These are phyloP conservation scores for Clupea harengus DNA, from an alignment of 2,113 vertebrate genomes.

Conservation along the genomic window DNA sequence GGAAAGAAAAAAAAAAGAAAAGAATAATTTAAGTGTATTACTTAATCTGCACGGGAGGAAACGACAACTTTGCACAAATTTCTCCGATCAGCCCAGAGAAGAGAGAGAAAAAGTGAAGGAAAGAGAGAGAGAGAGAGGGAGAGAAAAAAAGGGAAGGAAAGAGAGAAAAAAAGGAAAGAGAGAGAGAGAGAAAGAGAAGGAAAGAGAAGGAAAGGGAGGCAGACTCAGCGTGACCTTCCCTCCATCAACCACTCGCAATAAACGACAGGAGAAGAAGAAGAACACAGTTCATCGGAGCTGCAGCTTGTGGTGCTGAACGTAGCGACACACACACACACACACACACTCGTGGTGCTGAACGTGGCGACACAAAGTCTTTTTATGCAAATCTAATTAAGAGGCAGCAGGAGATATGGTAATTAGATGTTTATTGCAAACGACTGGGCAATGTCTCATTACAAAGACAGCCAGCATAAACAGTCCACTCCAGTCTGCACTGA, in stretches of 20 bases:
- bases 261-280: conserved; percentile 29
- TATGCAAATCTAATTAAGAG: conserved; percentile 67
- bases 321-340: conserved; percentile 20
- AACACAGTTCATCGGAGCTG: conserved; percentile 7
- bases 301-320: background rate
- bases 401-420: conserved; percentile 61
- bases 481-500: conserved; percentile 43
- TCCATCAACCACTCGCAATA: conserved; percentile 30
- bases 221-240: background rate
- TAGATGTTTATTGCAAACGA: conserved; percentile 63
- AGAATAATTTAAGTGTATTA: conserved; percentile 69
- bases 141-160: background rate
- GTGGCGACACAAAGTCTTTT: conserved; percentile 48
- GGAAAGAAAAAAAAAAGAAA: conserved; percentile 49
- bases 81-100: conserved; percentile 15
- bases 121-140: background rate
- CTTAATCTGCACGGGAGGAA: conserved; percentile 43
- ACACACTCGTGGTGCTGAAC: background rate
- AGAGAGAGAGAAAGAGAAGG: too few species aligned
- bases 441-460: conserved; percentile 47
- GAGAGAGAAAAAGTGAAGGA: conserved; percentile 10
- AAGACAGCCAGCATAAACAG: conserved; percentile 48
- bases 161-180: too few species aligned
- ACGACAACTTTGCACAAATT: conserved; percentile 32
- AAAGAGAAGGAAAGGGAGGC: too few species aligned